These are phyloP conservation scores for Picathartes gymnocephalus DNA, from an alignment of 2,113 vertebrate genomes.

Conservation along the genomic window DNA sequence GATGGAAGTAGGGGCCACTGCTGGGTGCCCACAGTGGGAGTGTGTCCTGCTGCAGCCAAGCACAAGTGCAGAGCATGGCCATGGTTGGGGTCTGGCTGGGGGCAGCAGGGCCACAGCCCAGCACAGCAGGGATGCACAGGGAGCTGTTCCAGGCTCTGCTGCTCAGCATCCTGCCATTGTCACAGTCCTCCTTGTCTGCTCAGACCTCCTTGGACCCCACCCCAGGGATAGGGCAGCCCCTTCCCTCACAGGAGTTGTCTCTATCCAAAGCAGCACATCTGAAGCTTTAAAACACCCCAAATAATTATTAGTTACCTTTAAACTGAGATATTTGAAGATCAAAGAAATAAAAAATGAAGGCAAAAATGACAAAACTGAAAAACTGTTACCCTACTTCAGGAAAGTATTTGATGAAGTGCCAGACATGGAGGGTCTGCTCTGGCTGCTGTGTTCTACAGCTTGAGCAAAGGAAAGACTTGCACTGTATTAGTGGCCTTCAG, in stretches of 20 bases:
- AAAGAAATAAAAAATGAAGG: not conserved
- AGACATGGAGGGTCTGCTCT: not conserved
- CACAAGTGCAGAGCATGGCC: not conserved
- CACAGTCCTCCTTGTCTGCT: fast-evolving
- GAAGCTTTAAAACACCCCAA: not conserved
- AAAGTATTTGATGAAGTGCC: not conserved
- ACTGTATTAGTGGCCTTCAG: not conserved
- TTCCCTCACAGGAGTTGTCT: not conserved
- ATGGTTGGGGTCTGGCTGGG: not conserved
- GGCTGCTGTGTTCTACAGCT: not conserved
- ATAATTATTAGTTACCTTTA: not conserved
- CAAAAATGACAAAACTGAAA: not conserved
- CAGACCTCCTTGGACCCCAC: not conserved
- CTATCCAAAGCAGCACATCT: not conserved
- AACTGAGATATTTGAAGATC: not conserved
- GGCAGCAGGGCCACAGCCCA: fast-evolving
- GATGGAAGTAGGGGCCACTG: not conserved
- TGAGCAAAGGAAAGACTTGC: not conserved
- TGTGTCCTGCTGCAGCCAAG: not conserved
- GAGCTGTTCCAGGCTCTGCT: not conserved
- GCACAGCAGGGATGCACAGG: not conserved
- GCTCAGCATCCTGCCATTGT: not conserved
- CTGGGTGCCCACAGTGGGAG: not conserved
- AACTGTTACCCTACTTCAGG: not conserved
- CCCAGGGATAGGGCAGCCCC: not conserved